Percentiles rank a stretch among this genome's conserved stretches.
Conservation (phyloP, 2,888 invertebrate genomes). For the Taphrorychus bicolor region DNA sequence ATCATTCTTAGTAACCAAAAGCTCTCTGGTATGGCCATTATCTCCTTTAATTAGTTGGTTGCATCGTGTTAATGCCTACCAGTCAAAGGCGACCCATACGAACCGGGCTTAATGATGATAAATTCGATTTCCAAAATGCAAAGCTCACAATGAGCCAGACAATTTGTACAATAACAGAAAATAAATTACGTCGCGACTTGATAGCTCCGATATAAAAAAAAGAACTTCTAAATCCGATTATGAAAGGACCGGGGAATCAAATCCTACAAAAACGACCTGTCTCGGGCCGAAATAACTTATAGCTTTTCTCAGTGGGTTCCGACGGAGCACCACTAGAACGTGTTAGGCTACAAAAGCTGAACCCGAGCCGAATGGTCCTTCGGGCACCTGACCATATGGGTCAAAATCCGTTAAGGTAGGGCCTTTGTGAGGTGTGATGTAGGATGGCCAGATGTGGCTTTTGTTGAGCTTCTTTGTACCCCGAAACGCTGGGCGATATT, state of each 20-base stretch:
- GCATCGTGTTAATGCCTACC: not conserved
- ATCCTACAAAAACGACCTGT: constrained; percentile 46
- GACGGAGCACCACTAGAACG: constrained; percentile 42
- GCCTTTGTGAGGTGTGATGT: constrained; percentile 51
- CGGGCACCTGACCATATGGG: constrained; percentile 27
- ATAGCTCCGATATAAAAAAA: constrained; percentile 31
- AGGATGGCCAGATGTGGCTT: constrained; percentile 50
- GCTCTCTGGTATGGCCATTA: not conserved
- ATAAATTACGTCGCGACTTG: constrained; percentile 43
- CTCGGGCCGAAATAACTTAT: constrained; percentile 46
- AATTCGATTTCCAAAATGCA: constrained; percentile 21
- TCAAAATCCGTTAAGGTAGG: constrained; percentile 38
- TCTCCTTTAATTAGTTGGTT: not conserved
- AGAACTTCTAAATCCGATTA: constrained; percentile 44
- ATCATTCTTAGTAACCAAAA: not conserved
- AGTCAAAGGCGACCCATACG: not conserved
- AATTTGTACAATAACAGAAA: constrained; percentile 41
- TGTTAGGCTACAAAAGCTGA: constrained; percentile 28
- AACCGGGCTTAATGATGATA: constrained; percentile 30
- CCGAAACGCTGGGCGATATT: constrained; percentile 28
- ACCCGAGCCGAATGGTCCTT: constrained; percentile 8
- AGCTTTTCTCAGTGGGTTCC: constrained; percentile 50
- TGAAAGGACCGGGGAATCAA: constrained; percentile 45
- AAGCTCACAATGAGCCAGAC: constrained; percentile 6
- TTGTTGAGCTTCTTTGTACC: constrained; percentile 37